Percentiles rank a stretch among this genome's conserved stretches.
phyloP scores from a whole-genome alignment of 2,113 vertebrate species.

The Gavia stellata region DNA sequence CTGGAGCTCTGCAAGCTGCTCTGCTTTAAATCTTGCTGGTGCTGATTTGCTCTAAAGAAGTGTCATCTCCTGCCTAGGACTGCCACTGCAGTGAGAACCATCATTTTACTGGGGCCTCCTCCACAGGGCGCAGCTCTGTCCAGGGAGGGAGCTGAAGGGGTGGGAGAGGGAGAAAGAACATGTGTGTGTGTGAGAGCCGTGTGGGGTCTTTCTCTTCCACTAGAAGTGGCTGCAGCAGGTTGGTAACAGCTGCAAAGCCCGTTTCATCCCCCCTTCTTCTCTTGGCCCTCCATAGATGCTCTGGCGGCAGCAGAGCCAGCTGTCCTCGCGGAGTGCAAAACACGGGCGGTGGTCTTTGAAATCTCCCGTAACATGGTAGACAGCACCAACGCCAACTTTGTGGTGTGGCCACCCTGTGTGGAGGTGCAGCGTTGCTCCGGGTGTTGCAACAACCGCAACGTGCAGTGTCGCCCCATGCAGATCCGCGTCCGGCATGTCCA shows the following conservation, averaged over 20 bases:
- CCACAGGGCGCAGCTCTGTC: not conserved
- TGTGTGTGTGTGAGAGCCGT: accelerated
- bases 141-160: not conserved
- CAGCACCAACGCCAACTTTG: slow-evolving; percentile 87
- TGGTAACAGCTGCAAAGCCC: not conserved
- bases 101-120: not conserved
- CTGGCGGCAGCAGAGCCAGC: slow-evolving; percentile 77
- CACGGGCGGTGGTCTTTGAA: slow-evolving; percentile 87
- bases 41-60: not conserved
- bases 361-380: slow-evolving; percentile 88
- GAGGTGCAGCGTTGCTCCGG: slow-evolving; percentile 95
- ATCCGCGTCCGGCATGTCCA: slow-evolving; percentile 81
- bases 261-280: not conserved
- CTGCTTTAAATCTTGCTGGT: not conserved
- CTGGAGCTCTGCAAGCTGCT: not conserved
- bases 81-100: not conserved
- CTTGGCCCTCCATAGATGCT: not conserved
- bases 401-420: slow-evolving; percentile 91
- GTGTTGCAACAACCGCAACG: slow-evolving; percentile 84
- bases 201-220: not conserved
- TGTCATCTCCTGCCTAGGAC: not conserved
- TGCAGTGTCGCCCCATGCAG: slow-evolving; percentile 80
- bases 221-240: not conserved
- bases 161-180: not conserved
- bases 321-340: slow-evolving; percentile 85